Conservation (phyloP, 2,113 vertebrate genomes). For the Passer domesticus region DNA sequence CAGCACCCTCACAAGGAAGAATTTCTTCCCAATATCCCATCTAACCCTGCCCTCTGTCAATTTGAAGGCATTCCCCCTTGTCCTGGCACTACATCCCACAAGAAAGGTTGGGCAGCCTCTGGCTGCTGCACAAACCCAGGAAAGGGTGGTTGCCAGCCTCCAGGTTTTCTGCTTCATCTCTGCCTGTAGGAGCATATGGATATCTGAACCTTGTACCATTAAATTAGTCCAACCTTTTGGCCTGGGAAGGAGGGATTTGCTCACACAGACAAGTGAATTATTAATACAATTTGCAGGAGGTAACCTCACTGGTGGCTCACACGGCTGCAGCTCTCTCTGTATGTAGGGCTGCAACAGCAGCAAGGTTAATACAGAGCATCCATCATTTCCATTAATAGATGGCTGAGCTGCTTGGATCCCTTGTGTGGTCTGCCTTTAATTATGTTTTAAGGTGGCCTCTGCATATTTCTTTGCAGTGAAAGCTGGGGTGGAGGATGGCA, state of each 20-base stretch:
- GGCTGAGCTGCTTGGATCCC: slow-evolving; percentile 23
- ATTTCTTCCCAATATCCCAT: neutral
- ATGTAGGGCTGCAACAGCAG: neutral
- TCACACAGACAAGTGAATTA: slow-evolving; percentile 47
- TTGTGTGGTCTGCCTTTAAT: slow-evolving; percentile 57
- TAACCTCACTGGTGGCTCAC: slow-evolving; percentile 33
- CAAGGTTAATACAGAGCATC: slow-evolving; percentile 63
- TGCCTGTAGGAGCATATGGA: neutral
- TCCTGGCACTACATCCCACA: neutral
- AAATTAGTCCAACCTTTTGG: neutral
- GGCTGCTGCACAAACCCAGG: neutral
- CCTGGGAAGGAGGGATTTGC: slow-evolving; percentile 25
- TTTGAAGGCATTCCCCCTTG: neutral
- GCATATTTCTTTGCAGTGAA: slow-evolving; percentile 11
- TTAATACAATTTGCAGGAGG: slow-evolving; percentile 55
- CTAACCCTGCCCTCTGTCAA: neutral
- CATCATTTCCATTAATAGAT: slow-evolving; percentile 61
- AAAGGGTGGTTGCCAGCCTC: neutral
- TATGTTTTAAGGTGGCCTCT: slow-evolving; percentile 56
- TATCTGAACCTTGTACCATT: neutral
- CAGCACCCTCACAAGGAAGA: fast-evolving
- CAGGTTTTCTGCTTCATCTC: neutral
- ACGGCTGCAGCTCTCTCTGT: neutral
- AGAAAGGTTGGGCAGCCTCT: neutral
- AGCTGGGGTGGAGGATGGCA: neutral